Conservation (phyloP, 2,888 invertebrate species). For the Noctua janthina region DNA sequence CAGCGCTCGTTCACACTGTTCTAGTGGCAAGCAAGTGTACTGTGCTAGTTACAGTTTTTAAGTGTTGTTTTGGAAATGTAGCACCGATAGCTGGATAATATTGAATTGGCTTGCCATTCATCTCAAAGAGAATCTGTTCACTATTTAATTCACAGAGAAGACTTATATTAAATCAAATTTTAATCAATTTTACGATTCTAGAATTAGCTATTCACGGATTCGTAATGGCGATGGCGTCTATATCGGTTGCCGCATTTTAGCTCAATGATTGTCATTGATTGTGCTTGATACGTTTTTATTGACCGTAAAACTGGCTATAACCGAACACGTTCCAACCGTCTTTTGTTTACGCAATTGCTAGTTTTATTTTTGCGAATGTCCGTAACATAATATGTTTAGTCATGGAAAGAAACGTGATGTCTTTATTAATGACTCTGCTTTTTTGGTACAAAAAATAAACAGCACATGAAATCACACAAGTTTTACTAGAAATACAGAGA, state of each 20-base stretch:
- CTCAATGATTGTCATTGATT: conserved; percentile 77
- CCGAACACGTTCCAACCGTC: conserved; percentile 69
- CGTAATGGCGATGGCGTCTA: conserved; percentile 61
- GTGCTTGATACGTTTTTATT: conserved; percentile 75
- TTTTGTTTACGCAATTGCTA: conserved; percentile 71
- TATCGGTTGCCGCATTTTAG: conserved; percentile 68
- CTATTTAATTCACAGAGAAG: neutral
- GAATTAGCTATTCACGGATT: conserved; percentile 62
- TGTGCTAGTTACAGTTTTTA: neutral
- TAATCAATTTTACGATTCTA: conserved; percentile 36
- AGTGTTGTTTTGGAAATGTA: neutral
- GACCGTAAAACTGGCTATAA: conserved; percentile 73
- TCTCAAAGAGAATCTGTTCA: neutral
- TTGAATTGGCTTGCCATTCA: neutral
- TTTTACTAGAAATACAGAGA: conserved; percentile 13
- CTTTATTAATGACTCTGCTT: conserved; percentile 58
- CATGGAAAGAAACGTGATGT: conserved; percentile 58
- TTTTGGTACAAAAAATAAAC: conserved; percentile 53
- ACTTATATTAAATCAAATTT: conserved; percentile 9
- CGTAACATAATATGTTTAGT: conserved; percentile 63
- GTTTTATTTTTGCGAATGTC: conserved; percentile 69
- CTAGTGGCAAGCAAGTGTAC: conserved; percentile 20
- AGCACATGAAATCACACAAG: conserved; percentile 15
- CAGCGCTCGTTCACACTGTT: conserved; percentile 67
- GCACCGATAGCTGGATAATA: neutral